Evolutionary conservation across 2,888 invertebrate genomes (phyloP).

Genomic region (Hyppa rectilinea): DNA sequence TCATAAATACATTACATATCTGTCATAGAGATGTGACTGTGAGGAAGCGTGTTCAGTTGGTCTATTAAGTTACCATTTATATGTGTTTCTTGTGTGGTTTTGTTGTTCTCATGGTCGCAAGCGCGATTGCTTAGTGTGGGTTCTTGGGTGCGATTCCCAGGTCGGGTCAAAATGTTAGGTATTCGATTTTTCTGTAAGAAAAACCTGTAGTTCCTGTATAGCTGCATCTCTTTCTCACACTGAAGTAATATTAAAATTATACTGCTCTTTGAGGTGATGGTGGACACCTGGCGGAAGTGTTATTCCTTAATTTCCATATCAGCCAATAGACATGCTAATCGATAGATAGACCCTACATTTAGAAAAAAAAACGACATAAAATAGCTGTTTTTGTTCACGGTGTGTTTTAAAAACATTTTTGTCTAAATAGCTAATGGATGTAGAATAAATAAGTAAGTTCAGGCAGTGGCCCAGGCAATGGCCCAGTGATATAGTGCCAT

Average conservation of each 20-base stretch:
- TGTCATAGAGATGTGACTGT: neutral
- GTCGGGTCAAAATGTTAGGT: too few relatives aligned
- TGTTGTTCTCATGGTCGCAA: too few relatives aligned
- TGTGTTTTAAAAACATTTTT: neutral
- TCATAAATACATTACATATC: neutral
- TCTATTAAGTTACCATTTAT: neutral
- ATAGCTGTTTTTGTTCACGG: neutral
- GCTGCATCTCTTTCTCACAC: too few relatives aligned
- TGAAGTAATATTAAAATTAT: too few relatives aligned
- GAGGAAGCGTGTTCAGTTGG: neutral
- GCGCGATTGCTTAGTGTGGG: too few relatives aligned
- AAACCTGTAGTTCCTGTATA: too few relatives aligned
- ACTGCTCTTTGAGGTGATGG: too few relatives aligned
- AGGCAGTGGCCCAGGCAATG: slow-evolving; percentile 25
- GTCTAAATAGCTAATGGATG: neutral
- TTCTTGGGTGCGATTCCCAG: too few relatives aligned
- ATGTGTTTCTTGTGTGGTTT: too few relatives aligned
- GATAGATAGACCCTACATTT: neutral
- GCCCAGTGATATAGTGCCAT: slow-evolving; percentile 30
- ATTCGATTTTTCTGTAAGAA: too few relatives aligned
- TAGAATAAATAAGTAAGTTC: too few relatives aligned
- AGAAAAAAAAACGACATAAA: neutral
- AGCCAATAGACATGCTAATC: neutral
- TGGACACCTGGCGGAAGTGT: too few relatives aligned
- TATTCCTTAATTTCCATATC: neutral